Conservation (phyloP, 2,113 vertebrate genomes). For the Tetrax tetrax region DNA sequence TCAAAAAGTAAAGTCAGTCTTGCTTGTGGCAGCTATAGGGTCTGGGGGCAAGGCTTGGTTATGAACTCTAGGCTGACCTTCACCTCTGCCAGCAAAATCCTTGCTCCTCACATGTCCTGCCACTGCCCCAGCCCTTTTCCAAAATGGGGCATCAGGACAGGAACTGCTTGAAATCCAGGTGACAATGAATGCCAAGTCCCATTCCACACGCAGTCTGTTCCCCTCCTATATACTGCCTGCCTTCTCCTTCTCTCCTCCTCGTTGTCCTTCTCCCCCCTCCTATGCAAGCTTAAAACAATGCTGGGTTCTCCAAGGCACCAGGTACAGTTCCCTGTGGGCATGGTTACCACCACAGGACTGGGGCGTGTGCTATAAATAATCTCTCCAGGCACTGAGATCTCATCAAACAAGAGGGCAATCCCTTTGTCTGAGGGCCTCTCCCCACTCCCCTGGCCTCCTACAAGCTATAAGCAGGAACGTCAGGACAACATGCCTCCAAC, state of each 20-base stretch:
- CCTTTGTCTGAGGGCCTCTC: background rate
- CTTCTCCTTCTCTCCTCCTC: background rate
- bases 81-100: background rate
- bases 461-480: background rate
- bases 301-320: background rate
- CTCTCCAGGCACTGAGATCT: background rate
- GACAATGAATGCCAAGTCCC: background rate
- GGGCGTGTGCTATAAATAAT: background rate
- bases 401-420: background rate
- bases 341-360: background rate
- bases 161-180: background rate
- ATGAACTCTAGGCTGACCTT: background rate
- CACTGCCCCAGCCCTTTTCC: background rate
- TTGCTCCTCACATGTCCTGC: background rate
- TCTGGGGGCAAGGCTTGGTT: background rate
- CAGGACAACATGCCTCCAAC: background rate
- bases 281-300: background rate
- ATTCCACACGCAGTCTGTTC: background rate
- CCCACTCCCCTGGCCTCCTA: rapidly evolving
- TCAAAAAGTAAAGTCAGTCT: background rate
- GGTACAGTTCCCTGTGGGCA: background rate
- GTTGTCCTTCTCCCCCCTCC: background rate
- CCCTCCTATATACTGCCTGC: background rate
- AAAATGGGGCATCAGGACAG: background rate
- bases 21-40: background rate